phyloP scores from a whole-genome alignment of 2,113 vertebrate species.

The Amphilophus citrinellus region DNA sequence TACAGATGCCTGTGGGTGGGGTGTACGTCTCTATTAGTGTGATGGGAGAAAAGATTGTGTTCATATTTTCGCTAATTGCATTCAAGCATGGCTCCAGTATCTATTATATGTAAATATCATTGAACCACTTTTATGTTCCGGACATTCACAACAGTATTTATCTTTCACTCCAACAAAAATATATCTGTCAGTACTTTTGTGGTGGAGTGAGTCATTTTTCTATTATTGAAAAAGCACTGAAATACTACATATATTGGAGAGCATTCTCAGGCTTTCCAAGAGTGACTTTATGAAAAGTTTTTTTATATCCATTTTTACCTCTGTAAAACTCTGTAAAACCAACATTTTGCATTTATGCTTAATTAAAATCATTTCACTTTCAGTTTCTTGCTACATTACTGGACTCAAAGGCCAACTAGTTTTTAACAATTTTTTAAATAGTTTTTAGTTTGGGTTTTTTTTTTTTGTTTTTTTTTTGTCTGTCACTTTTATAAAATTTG shows the following conservation, averaged over 20 bases:
- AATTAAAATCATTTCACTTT: background rate
- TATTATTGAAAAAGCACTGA: constrained; percentile 1
- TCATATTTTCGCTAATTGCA: constrained; percentile 18
- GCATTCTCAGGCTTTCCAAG: background rate
- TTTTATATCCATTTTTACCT: constrained; percentile 14
- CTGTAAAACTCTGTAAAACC: background rate
- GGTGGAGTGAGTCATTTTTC: background rate
- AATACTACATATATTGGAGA: constrained; percentile 13
- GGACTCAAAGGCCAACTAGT: constrained; percentile 4
- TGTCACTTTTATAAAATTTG: constrained; percentile 19
- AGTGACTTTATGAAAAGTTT: constrained; percentile 31
- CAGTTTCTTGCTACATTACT: background rate
- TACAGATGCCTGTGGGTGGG: constrained; percentile 21
- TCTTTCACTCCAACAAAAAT: background rate
- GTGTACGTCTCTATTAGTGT: constrained; percentile 40
- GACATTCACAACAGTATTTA: background rate
- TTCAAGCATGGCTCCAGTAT: background rate
- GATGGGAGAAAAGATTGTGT: constrained; percentile 10
- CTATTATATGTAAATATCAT: background rate
- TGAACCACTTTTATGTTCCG: background rate
- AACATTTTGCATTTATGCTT: constrained; percentile 3
- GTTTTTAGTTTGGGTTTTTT: constrained; percentile 6
- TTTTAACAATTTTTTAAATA: background rate
- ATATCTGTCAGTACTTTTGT: background rate
- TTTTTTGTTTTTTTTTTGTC: background rate